These are phyloP conservation scores for Dexiosoma caninum DNA, from an alignment of 2,888 invertebrate genomes.

Conservation along the genomic window DNA sequence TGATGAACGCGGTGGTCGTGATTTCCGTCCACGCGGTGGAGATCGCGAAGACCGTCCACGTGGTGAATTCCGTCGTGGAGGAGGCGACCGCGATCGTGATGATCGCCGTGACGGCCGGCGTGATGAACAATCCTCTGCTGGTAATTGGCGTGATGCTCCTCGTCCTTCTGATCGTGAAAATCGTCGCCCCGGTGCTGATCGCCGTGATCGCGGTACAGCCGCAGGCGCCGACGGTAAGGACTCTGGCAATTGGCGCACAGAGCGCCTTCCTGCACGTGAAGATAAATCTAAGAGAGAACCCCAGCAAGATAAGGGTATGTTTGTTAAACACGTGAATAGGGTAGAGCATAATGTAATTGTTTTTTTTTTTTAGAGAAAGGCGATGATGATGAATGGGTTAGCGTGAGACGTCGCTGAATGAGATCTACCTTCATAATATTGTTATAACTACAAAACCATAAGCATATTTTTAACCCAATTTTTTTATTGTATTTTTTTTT, in stretches of 20 bases:
- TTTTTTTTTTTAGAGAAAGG: constrained; percentile 78
- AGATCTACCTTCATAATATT: constrained; percentile 12
- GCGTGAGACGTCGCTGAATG: constrained; percentile 79
- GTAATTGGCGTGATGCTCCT: constrained; percentile 74
- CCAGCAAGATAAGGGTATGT: constrained; percentile 71
- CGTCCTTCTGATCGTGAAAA: constrained; percentile 72
- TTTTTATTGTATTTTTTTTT: constrained; percentile 47
- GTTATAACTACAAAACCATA: constrained; percentile 32
- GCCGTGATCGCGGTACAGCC: constrained; percentile 64
- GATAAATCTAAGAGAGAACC: constrained; percentile 72
- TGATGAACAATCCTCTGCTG: constrained; percentile 65
- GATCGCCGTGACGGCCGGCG: constrained; percentile 66
- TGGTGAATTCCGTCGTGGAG: constrained; percentile 54
- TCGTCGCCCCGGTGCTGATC: constrained; percentile 66
- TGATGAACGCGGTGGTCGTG: constrained; percentile 56
- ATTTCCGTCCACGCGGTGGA: constrained; percentile 55
- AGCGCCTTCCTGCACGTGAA: constrained; percentile 72
- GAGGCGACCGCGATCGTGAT: constrained; percentile 63
- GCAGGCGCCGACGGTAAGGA: constrained; percentile 68
- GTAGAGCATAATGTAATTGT: background rate
- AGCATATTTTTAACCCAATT: constrained; percentile 41
- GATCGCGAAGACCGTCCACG: constrained; percentile 65
- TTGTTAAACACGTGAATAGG: background rate
- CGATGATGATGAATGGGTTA: constrained; percentile 81
- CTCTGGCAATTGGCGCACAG: constrained; percentile 75